Evolutionary conservation across 1,140 invertebrate species (phyloP), one percentile per base, ranked within the genome.

Genomic region (Ladona fulva): DNA sequence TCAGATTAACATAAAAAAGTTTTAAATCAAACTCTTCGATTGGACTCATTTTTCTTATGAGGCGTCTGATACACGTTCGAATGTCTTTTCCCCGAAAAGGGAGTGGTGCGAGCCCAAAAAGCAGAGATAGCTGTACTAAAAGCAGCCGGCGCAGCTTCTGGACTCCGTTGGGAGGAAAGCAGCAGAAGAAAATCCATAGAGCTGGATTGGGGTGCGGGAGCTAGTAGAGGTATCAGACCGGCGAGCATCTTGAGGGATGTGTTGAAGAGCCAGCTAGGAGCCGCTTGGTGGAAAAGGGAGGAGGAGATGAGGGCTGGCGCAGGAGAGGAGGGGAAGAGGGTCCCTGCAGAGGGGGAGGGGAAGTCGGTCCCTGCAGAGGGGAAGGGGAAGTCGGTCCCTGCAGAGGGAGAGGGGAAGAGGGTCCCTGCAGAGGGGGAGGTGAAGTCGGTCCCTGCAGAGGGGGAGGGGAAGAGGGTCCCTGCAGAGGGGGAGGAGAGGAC

Each of bases 61-160:
- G 14, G 6, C 74, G 5, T 5, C 24, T 5, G 19, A 8, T 24
- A 10, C 74, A 25, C 8, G 74, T 24, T 25, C 22, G 29, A 75
- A 24, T 78, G 93, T 82, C 89, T 88, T 81, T 88, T 92, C 24
- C 3, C 29, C n/a, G n/a, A n/a, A n/a, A n/a, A 37, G 29, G 29
- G 29, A 37, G 29, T 37, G 29, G 92, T 93, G 37, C 87, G 88
- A 79, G 87, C 88, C 77, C 92, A 93, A 82, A 89, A 90, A 81
- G 86, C 89, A 77, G 90, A 93, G 82, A 92, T 93, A 76, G 85
- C 88, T 11, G 89, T 88, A 82, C 85, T 92, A 14, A 74, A 87
- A 85, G 84, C 83, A 83, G 6, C 80, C 83, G n/a, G 85, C 83
- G 78, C 74, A 59, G 73, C 75, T 74, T 22, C 25, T 80, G 78